Evolutionary conservation across 1,140 invertebrate genomes (phyloP), one percentile per base, ranked within the genome.

Genomic region (Conus betulinus): DNA sequence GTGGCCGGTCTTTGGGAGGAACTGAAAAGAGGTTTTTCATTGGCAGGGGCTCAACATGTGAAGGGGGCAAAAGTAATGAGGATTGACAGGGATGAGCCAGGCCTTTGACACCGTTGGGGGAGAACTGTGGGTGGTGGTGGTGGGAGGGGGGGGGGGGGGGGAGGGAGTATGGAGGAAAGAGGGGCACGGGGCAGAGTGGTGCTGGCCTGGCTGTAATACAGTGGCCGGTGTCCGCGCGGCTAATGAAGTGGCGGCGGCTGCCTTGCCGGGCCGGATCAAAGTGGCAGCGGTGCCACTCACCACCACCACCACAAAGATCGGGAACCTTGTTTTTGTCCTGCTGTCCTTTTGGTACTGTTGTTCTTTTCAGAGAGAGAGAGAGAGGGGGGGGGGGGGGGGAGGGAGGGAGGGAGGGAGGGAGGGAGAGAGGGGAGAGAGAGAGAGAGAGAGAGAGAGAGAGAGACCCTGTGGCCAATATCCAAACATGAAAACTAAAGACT

Each of bases 61-160:
- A 87, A 87, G 74, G 52, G 76, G 67, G 85, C 74, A 87, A 74
- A 87, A 87, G 71, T 87, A 87, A 87, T 87, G 85, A 87, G 85
- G 25, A 87, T 78, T 87, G 85, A 87, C 85, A 53, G 85, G 39
- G 85, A 87, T 87, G 85, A 53, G 57, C 67, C 74, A 25, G 85
- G 10, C 79, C 51, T 81, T 81, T 81, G 8, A 81, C 51, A 17
- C 39, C 8, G 8, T 25, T 10, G 76, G 11, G 15, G 20, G 11
- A n/a, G n/a, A n/a, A n/a, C n/a, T n/a, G n/a, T n/a, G n/a, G n/a
- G n/a, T n/a, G n/a, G n/a, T n/a, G n/a, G n/a, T n/a, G n/a, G n/a
- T n/a, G n/a, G n/a, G n/a, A n/a, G 52, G 51, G 51, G 13, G 55
- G 51, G 51, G 10, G 51, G 51, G 20, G 13, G 23, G 15, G 25